Evolutionary conservation across 2,888 invertebrate genomes (phyloP), one percentile per base, ranked within the genome.

Genomic region (Sinohyriopsis cumingii): DNA sequence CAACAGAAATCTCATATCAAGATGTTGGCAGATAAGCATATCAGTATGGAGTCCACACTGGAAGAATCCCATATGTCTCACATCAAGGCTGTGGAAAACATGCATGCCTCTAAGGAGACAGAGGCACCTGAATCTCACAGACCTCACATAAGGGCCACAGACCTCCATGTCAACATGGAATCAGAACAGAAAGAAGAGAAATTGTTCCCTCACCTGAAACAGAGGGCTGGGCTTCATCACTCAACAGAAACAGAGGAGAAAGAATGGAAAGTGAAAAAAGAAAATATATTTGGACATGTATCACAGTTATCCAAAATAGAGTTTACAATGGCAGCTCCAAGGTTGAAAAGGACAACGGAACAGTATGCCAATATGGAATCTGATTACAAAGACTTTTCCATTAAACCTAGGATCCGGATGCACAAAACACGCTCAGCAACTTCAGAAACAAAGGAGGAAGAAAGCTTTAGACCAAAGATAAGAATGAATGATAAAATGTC

Each of bases 261-360:
- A 53, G 81, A 80, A 64, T 82, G 82, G 83, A 77, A 78, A 55
- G 74, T 86, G 19, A 85, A 86, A 68, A 80, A 79, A 56, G 72
- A 75, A 28, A 84, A 77, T 72, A 45, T 83, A 20, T 85, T 79
- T 75, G 88, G 88, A 9, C 87, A 88, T 69, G 81, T 82, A 2
- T 87, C 87, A 20, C 77, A 88, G 60, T 67, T 84, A 59, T 86
- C 86, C 18, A 68, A 70, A 56, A 56, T 63, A 25, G 82, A 82
- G 12, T 80, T 82, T 68, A 69, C 71, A 53, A 67, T 83, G 53
- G 60, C 69, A 12, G 71, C 78, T 5, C 87, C 87, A 22, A 80
- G 75, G 63, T 57, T 87, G 25, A 85, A 84, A 70, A 75, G 74
- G 62, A 76, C 76, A 6, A 65, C 59, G 5, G 59, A 69, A 5